Percentiles rank a stretch among this genome's conserved stretches.
Evolutionary conservation across 2,888 invertebrate species (phyloP).

Genomic region (Lepeophtheirus nordmannii): DNA sequence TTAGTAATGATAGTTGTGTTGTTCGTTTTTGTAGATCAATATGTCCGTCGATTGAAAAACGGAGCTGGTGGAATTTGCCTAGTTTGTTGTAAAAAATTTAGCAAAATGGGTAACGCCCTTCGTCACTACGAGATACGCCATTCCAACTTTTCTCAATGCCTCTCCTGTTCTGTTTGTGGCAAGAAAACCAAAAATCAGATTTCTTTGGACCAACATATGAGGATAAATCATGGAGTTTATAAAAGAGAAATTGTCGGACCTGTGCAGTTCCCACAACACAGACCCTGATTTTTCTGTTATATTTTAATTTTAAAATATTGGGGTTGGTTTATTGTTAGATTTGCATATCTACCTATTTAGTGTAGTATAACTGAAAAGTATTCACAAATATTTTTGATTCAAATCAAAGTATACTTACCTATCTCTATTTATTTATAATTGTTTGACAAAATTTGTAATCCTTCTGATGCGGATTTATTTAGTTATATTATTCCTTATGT

Average conservation of each 20-base stretch:
- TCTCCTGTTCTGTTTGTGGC: constrained; percentile 1
- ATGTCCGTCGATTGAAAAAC: background rate
- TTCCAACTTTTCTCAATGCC: background rate
- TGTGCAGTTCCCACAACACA: background rate
- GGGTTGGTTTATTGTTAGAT: too few relatives aligned
- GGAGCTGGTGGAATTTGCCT: constrained; percentile 1
- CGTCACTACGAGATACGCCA: background rate
- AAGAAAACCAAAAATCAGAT: background rate
- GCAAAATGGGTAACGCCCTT: background rate
- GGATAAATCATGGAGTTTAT: background rate
- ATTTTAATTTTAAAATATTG: too few relatives aligned
- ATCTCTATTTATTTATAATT: too few relatives aligned
- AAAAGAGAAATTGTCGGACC: background rate
- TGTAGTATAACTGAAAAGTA: too few relatives aligned
- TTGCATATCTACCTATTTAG: too few relatives aligned
- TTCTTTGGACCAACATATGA: background rate
- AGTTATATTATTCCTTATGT: too few relatives aligned
- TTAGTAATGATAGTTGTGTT: too few relatives aligned
- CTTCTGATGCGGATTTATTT: too few relatives aligned
- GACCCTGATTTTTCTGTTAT: too few relatives aligned
- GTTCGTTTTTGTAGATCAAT: background rate
- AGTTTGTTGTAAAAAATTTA: constrained; percentile 4
- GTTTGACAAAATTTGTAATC: too few relatives aligned
- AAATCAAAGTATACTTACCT: too few relatives aligned
- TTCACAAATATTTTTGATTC: too few relatives aligned